Evolutionary conservation across 1,140 invertebrate species (phyloP), one percentile per base, ranked within the genome.

Genomic region (Anadara kagoshimensis): DNA sequence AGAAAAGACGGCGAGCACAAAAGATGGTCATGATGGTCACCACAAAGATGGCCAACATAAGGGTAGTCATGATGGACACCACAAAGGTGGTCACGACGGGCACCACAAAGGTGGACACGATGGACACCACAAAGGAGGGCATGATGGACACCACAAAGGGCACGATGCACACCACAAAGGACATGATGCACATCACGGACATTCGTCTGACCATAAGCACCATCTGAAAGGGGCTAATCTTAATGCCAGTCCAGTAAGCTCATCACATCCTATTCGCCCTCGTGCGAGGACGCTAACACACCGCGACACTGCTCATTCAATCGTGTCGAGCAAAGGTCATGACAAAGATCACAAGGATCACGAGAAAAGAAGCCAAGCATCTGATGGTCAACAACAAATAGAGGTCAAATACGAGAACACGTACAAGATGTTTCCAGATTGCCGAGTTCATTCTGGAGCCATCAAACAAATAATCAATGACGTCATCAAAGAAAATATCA

Each of bases 381-480:
- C 64, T 16, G 73, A 78, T 12, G 68, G 59, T 16, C 53, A 69
- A 0, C 64, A 65, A 7, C 74, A 71, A 47, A 43, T 72, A 12
- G 66, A 77, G 12, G 76, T 83, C 22, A 74, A 73, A 63, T 81
- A 76, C 44, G 85, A 86, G 58, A 86, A 86, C 57, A 86, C 84
- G 8, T 86, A 85, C 71, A 83, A 84, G 76, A 71, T 85, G 63
- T 45, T 69, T 12, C 85, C 85, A n/a, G 83, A 85, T 47, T 61
- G 43, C 20, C 74, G 67, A 57, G 78, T 83, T 53, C 76, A 73
- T n/a, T 76, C 77, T 18, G 63, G 67, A 2, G 64, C 69, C 53
- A 69, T 84, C 18, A 75, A 74, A 62, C 43, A 82, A 11, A 83
- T 85, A 29, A 83, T 85, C 47, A 54, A 43, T 20, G 71, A 68